phyloP scores from a whole-genome alignment of 2,113 vertebrate species.

The Gavia stellata region DNA sequence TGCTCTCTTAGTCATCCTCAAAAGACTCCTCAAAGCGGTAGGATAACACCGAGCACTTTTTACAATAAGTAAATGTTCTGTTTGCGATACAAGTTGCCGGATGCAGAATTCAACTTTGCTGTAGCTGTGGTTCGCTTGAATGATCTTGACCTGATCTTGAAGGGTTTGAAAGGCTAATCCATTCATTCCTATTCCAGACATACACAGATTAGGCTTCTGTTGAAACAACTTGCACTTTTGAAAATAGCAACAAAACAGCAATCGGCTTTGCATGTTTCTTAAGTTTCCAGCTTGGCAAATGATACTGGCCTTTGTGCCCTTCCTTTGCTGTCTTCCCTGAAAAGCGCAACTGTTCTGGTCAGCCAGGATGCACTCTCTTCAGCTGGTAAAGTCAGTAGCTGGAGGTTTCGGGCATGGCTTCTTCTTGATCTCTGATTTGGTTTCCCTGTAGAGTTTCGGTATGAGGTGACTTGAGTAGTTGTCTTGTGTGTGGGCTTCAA shows the following conservation, averaged over 20 bases:
- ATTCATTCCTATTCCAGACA: slow-evolving; percentile 60
- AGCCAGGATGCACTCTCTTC: neutral
- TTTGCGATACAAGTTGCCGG: neutral
- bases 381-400: neutral
- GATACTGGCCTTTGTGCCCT: neutral
- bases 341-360: neutral
- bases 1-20: neutral
- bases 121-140: neutral
- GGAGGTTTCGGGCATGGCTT: neutral
- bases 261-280: neutral
- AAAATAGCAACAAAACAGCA: slow-evolving; percentile 31
- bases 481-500: neutral
- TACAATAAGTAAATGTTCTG: neutral
- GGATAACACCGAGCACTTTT: neutral
- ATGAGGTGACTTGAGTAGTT: neutral
- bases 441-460: neutral
- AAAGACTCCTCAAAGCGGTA: neutral
- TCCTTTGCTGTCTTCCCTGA: neutral
- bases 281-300: neutral
- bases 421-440: neutral
- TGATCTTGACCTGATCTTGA: slow-evolving; percentile 32
- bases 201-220: slow-evolving; percentile 47
- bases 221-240: slow-evolving; percentile 38
- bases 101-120: neutral
- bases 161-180: slow-evolving; percentile 55